Percentiles rank a stretch among this genome's conserved stretches.
phyloP scores from a whole-genome alignment of 2,888 invertebrate genomes.

The Rotaria magnacalcarata region DNA sequence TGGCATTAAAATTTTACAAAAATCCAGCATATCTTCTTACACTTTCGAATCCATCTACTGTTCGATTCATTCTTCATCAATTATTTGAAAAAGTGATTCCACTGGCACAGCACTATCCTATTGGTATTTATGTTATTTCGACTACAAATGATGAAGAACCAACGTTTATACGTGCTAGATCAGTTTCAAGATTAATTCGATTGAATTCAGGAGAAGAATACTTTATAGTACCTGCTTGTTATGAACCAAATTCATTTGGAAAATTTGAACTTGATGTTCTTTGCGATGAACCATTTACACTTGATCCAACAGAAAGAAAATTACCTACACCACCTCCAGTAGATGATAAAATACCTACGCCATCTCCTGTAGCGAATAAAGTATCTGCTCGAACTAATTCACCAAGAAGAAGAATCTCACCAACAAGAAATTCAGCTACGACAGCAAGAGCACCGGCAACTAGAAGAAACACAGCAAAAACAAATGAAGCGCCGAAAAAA shows the following conservation, averaged over 20 bases:
- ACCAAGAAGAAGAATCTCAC: neutral
- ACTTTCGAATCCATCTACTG: neutral
- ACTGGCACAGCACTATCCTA: neutral
- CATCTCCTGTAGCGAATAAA: neutral
- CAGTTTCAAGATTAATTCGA: neutral
- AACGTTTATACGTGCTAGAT: neutral
- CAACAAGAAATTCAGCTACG: neutral
- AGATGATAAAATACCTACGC: neutral
- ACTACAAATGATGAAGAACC: neutral
- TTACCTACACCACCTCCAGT: neutral
- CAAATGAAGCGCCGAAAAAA: neutral
- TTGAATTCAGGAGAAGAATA: neutral
- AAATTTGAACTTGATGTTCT: neutral
- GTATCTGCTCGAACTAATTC: neutral
- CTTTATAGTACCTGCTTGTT: neutral
- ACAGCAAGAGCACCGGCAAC: neutral
- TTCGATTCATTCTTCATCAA: slow-evolving; percentile 5
- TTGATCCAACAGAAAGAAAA: neutral
- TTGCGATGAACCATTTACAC: neutral
- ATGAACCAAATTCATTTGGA: neutral
- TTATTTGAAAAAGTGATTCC: neutral
- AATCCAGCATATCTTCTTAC: slow-evolving; percentile 13
- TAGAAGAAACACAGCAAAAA: neutral
- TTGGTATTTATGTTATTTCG: neutral
- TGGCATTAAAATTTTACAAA: neutral